Base-by-base conservation (phyloP, 2,888 invertebrate genomes). In the Volucella bombylans region DNA sequence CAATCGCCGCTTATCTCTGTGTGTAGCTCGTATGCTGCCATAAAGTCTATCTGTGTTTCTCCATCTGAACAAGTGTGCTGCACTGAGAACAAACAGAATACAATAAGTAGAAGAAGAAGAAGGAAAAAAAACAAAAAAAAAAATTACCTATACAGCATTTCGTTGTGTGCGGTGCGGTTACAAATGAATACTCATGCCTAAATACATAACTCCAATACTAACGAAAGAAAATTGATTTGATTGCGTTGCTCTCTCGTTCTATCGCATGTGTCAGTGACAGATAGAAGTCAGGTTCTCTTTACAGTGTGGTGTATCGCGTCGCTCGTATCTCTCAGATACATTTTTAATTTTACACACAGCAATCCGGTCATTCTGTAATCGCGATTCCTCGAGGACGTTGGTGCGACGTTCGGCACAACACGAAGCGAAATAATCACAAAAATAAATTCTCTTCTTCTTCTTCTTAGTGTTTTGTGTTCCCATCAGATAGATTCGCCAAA, bases 381-480 rank as follows among this genome's bases (percentile, higher is more conserved):
- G 91, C 91, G 91, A 91, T 91, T 91, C 91, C 90, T 91, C 91
- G 91, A 91, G 91, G 91, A 91, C 91, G 91, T 91, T 90, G 90
- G 90, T 89, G 90, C 90, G 90, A 83, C 78, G 82, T 86, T 83
- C 86, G 83, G 78, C 80, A 86, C 78, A 72, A 78, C 85, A 86
- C 81, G 72, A 86, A 81, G 69, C 81, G 85, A 82, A 76, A 86
- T 83, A 85, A 74, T 79, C 69, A 81, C 23, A 78, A 86, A 59
- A 74, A 78, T 54, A 74, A 86, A 76, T 62, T 74, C 50, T 43
- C 64, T 73, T 69, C 62, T 49, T 23, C 49, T 69, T 23, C 49
- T 69, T 65, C 52, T 65, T 65, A 43, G 57, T 50, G 39, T 12
- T 73, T 67, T 68, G 65, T 82, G 62, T 39, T 76, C 54, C 73